These are phyloP conservation scores for Nesogale talazaci DNA, from an alignment of 2,113 vertebrate species.

Conservation along the genomic window DNA sequence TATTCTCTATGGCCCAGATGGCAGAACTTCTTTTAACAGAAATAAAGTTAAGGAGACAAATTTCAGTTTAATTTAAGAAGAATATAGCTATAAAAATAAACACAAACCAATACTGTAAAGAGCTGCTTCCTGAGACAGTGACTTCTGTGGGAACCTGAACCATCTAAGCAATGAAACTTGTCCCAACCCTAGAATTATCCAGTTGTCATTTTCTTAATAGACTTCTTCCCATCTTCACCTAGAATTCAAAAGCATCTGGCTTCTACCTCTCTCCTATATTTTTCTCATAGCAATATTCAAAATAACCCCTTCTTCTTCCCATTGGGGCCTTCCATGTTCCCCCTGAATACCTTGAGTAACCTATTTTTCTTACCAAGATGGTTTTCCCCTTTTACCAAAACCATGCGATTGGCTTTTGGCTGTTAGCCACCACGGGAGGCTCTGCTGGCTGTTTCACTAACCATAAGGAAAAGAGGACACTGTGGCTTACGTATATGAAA, in stretches of 20 bases:
- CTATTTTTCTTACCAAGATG: neutral
- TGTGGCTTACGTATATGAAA: neutral
- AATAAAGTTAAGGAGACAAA: conserved; percentile 64
- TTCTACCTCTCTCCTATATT: neutral
- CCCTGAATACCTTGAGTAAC: neutral
- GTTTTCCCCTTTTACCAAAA: neutral
- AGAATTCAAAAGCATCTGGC: neutral
- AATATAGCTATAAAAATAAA: conserved; percentile 68
- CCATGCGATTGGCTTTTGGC: neutral
- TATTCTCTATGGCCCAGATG: conserved; percentile 53
- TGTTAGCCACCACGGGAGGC: neutral
- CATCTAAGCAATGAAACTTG: neutral
- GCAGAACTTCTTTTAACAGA: conserved; percentile 62
- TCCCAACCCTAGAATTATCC: conserved; percentile 22
- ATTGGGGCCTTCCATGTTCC: neutral
- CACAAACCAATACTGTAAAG: conserved; percentile 58
- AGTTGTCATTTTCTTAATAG: neutral
- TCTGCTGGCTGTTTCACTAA: neutral
- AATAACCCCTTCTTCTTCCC: neutral
- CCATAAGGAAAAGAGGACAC: conserved; percentile 14
- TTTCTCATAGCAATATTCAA: neutral
- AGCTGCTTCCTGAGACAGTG: conserved; percentile 26
- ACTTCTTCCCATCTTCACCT: neutral
- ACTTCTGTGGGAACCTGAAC: conserved; percentile 13
- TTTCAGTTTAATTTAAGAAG: conserved; percentile 62